Conservation (phyloP, 2,888 invertebrate species). For the Ophion slaviceki region DNA sequence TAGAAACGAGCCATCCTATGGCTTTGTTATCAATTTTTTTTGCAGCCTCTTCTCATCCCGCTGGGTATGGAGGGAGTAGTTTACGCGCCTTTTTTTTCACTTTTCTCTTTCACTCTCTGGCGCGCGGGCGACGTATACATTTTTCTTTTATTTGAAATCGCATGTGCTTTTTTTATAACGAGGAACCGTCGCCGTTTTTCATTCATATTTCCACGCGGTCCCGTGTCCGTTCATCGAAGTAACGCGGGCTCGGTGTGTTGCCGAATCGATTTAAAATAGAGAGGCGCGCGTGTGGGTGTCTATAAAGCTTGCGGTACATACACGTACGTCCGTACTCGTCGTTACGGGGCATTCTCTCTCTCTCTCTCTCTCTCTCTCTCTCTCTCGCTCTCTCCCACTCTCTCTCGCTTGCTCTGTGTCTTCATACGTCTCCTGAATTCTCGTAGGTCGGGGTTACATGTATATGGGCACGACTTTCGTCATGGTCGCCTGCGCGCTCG, state of each 20-base stretch:
- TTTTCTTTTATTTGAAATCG: slow-evolving; percentile 52
- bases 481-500: slow-evolving; percentile 43
- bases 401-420: slow-evolving; percentile 64
- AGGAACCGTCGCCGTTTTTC: slow-evolving; percentile 80
- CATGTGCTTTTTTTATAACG: slow-evolving; percentile 64
- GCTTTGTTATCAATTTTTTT: slow-evolving; percentile 75
- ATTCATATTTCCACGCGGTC: slow-evolving; percentile 79
- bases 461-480: slow-evolving; percentile 63
- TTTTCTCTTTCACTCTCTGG: slow-evolving; percentile 29
- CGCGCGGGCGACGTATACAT: slow-evolving; percentile 14
- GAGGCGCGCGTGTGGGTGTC: slow-evolving; percentile 21
- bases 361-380: slow-evolving; percentile 67
- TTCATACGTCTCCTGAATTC: slow-evolving; percentile 70
- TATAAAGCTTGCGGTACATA: not conserved
- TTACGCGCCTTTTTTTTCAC: slow-evolving; percentile 53
- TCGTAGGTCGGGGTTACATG: slow-evolving; percentile 78
- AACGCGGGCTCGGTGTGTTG: slow-evolving; percentile 69
- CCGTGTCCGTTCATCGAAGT: slow-evolving; percentile 78
- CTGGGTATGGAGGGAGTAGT: slow-evolving; percentile 29
- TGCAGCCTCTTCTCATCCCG: slow-evolving; percentile 38
- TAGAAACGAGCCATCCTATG: slow-evolving; percentile 71
- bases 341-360: slow-evolving; percentile 57
- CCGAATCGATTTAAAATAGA: slow-evolving; percentile 79
- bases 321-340: slow-evolving; percentile 67
- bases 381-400: no score